Percentiles rank a stretch among this genome's conserved stretches.
Evolutionary conservation across 1,140 invertebrate genomes (phyloP).

Genomic region (Proctacanthus coquilletti): DNA sequence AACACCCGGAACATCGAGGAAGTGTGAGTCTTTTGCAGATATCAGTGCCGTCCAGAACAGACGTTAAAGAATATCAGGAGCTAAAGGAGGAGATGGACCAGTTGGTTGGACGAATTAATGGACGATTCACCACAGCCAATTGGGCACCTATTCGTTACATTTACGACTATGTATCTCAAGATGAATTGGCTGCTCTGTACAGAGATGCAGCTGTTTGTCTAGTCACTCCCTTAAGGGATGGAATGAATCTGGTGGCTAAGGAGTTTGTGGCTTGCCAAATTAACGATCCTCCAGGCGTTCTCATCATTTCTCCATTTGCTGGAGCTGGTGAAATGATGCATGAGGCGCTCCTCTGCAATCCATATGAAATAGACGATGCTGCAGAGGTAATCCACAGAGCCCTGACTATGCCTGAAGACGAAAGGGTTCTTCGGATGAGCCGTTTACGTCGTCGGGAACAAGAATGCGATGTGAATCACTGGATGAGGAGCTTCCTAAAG

Average conservation of each 20-base stretch:
- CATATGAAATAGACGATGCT: constrained; percentile 74
- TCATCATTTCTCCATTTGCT: constrained; percentile 81
- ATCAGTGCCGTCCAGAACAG: constrained; percentile 75
- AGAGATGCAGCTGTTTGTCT: constrained; percentile 70
- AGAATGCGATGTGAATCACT: constrained; percentile 71
- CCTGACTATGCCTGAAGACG: constrained; percentile 79
- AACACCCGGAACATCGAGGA: constrained; percentile 72
- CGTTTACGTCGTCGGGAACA: constrained; percentile 64
- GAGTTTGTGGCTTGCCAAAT: constrained; percentile 88
- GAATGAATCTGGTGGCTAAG: constrained; percentile 89
- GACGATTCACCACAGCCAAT: constrained; percentile 71
- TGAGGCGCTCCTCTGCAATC: constrained; percentile 76
- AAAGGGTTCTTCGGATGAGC: constrained; percentile 72
- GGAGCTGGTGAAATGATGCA: constrained; percentile 85
- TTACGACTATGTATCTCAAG: constrained; percentile 73
- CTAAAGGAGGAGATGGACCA: constrained; percentile 84
- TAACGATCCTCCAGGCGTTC: constrained; percentile 67
- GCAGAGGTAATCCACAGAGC: constrained; percentile 76
- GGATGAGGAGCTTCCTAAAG: constrained; percentile 77
- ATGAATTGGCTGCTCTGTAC: constrained; percentile 71
- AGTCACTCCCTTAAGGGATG: constrained; percentile 74
- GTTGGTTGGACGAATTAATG: constrained; percentile 73
- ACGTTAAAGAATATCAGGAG: constrained; percentile 81
- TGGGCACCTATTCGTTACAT: constrained; percentile 87
- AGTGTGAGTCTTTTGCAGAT: constrained; percentile 72